These are phyloP conservation scores for Staurois parvus DNA, from an alignment of 2,797 vertebrate species.

Conservation along the genomic window DNA sequence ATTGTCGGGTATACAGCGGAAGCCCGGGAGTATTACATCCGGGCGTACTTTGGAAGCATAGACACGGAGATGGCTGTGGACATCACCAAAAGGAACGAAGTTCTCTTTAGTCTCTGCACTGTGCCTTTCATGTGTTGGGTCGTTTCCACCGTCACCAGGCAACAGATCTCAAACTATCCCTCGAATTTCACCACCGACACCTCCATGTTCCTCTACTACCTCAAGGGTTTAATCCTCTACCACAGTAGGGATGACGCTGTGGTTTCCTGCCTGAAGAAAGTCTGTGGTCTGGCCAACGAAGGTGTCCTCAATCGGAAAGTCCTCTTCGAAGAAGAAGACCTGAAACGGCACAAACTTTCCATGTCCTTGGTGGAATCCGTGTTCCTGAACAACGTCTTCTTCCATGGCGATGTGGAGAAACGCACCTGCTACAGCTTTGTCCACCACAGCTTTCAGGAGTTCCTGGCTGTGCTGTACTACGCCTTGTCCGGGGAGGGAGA, in stretches of 20 bases:
- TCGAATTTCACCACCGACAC: background rate
- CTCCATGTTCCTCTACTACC: conserved; percentile 1
- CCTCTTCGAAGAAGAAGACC: background rate
- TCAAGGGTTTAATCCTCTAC: background rate
- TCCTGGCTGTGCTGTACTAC: background rate
- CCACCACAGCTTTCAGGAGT: background rate
- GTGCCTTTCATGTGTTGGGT: conserved; percentile 62
- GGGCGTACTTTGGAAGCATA: conserved; percentile 45
- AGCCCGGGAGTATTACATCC: conserved; percentile 63
- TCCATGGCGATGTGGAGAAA: background rate
- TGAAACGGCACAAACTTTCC: background rate
- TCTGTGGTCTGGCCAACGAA: background rate
- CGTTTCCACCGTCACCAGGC: conserved; percentile 65
- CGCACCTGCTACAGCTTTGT: background rate
- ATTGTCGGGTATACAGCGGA: conserved; percentile 62
- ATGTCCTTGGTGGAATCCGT: background rate
- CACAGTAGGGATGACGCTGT: background rate
- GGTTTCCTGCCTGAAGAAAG: background rate
- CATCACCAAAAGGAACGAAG: conserved; percentile 27
- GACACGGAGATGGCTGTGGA: accelerated
- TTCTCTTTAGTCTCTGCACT: conserved; percentile 56
- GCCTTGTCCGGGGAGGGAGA: background rate
- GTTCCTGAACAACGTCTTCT: background rate
- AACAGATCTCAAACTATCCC: conserved; percentile 28
- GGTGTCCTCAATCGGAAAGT: background rate